Conservation (phyloP, 2,113 vertebrate genomes). For the Ornithorhynchus anatinus region DNA sequence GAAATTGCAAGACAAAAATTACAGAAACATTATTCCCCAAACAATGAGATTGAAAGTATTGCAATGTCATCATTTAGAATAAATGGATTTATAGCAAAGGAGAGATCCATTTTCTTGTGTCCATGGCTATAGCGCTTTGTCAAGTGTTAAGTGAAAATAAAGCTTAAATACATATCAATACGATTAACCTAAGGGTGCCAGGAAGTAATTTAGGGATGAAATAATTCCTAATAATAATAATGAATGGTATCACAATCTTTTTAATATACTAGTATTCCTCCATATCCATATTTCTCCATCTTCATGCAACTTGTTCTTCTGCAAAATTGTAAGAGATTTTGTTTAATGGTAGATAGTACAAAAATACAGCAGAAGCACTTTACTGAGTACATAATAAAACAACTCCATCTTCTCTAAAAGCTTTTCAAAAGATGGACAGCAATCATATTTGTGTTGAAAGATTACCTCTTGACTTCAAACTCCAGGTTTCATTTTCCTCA, state of each 20-base stretch:
- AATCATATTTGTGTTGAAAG: background rate
- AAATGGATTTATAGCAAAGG: background rate
- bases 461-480: background rate
- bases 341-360: constrained; percentile 1
- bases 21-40: background rate
- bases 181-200: background rate
- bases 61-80: background rate
- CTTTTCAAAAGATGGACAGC: background rate
- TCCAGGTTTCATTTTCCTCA: background rate
- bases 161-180: background rate
- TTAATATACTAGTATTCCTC: no score
- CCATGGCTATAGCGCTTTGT: background rate
- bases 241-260: background rate
- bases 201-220: background rate
- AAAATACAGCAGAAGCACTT: background rate
- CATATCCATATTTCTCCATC: background rate
- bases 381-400: constrained; percentile 3
- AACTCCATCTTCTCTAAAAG: background rate
- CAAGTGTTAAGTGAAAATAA: background rate
- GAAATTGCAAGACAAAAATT: no score
- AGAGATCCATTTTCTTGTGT: background rate
- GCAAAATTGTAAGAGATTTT: background rate
- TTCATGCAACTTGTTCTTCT: constrained; percentile 10
- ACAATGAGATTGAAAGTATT: background rate
- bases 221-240: no score